Evolutionary conservation across 2,797 vertebrate species (phyloP).

Genomic region (Gallirallus australis): DNA sequence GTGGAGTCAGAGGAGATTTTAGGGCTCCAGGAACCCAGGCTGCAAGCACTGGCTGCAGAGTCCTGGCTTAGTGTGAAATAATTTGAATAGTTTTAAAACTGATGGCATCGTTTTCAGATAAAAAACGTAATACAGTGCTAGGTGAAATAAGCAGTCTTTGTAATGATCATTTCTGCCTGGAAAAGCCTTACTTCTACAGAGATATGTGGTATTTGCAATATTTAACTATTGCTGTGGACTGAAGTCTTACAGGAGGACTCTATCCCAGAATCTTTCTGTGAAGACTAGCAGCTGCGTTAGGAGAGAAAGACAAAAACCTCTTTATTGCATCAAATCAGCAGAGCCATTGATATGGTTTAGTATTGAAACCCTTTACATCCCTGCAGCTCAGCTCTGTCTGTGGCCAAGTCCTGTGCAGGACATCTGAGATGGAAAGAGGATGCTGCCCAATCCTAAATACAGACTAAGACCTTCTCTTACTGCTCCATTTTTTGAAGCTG

Average conservation of each 20-base stretch:
- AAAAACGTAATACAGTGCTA: neutral
- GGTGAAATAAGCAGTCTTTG: neutral
- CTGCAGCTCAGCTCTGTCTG: neutral
- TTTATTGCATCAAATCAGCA: neutral
- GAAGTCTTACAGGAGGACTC: neutral
- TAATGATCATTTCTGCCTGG: neutral
- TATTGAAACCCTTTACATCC: neutral
- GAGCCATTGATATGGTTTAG: neutral
- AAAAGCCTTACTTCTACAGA: neutral
- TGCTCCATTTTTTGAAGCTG: neutral
- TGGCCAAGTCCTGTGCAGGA: neutral
- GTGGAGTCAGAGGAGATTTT: neutral
- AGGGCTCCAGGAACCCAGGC: too few species aligned
- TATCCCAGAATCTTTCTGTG: neutral
- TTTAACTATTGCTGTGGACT: neutral
- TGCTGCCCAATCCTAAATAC: neutral
- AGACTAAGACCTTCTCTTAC: neutral
- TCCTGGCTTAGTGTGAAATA: neutral
- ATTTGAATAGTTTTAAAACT: neutral
- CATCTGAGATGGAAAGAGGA: neutral
- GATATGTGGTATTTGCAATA: neutral
- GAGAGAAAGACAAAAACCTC: neutral
- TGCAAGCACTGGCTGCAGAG: rapidly evolving
- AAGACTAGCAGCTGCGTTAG: neutral
- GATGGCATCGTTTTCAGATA: neutral